Evolutionary conservation across 2,113 vertebrate species (phyloP).

Genomic region (Tachysurus fulvidraco): DNA sequence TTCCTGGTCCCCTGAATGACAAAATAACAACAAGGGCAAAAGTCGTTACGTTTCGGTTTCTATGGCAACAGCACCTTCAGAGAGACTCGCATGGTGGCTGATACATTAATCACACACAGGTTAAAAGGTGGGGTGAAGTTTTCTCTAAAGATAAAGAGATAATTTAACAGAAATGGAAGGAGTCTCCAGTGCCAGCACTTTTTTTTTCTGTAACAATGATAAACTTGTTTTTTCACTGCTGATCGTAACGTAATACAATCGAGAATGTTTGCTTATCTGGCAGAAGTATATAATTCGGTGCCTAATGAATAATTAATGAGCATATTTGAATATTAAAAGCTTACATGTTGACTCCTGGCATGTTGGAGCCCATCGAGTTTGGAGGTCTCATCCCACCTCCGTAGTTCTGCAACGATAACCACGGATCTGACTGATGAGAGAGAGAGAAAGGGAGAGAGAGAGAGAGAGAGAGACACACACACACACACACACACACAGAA

Average conservation of each 20-base stretch:
- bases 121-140: neutral
- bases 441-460: neutral
- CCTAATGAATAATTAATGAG: neutral
- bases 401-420: slow-evolving; percentile 84
- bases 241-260: neutral
- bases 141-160: too few relatives aligned
- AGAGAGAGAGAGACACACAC: too few relatives aligned
- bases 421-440: slow-evolving; percentile 74
- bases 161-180: too few relatives aligned
- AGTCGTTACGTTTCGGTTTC: neutral
- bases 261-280: neutral
- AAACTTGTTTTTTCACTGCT: too few relatives aligned
- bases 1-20: slow-evolving; percentile 78
- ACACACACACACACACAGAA: too few relatives aligned
- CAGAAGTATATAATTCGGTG: neutral
- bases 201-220: too few relatives aligned
- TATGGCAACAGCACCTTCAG: neutral
- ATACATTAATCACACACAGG: neutral
- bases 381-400: slow-evolving; percentile 86
- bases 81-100: neutral
- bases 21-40: neutral
- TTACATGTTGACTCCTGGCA: slow-evolving; percentile 88
- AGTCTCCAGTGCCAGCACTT: too few relatives aligned
- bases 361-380: slow-evolving; percentile 83
- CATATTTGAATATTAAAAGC: slow-evolving; percentile 46